Percentiles rank a stretch among this genome's conserved stretches.
Evolutionary conservation across 2,113 vertebrate genomes (phyloP).

Genomic region (Aptenodytes forsteri): DNA sequence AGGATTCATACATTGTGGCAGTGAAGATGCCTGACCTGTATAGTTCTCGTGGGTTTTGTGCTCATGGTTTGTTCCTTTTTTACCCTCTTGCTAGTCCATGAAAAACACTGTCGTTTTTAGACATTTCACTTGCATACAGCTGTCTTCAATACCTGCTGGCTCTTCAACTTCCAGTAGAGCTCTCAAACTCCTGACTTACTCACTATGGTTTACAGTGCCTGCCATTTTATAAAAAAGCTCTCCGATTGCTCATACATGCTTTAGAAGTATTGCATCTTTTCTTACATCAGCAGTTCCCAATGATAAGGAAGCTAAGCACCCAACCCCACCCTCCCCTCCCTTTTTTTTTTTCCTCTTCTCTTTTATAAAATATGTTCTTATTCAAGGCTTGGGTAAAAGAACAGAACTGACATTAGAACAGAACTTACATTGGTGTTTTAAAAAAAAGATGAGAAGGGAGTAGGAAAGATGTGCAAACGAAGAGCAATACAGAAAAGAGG

Average conservation of each 20-base stretch:
- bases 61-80: not conserved
- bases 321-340: too few relatives aligned
- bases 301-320: not conserved
- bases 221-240: not conserved
- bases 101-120: accelerated
- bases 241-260: accelerated
- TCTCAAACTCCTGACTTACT: not conserved
- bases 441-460: not conserved
- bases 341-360: too few relatives aligned
- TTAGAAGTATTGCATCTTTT: not conserved
- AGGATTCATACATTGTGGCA: accelerated
- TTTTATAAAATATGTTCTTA: not conserved
- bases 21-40: not conserved
- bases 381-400: not conserved
- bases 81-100: not conserved
- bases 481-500: not conserved
- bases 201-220: too few relatives aligned
- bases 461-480: not conserved
- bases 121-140: too few relatives aligned
- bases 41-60: not conserved
- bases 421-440: not conserved
- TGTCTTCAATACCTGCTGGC: too few relatives aligned
- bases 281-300: not conserved
- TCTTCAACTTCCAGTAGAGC: not conserved
- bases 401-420: not conserved